A percentile compares a stretch with the other conserved stretches of the same genome.
Evolutionary conservation across 2,797 vertebrate genomes (phyloP).

Genomic region (Taeniopygia guttata): DNA sequence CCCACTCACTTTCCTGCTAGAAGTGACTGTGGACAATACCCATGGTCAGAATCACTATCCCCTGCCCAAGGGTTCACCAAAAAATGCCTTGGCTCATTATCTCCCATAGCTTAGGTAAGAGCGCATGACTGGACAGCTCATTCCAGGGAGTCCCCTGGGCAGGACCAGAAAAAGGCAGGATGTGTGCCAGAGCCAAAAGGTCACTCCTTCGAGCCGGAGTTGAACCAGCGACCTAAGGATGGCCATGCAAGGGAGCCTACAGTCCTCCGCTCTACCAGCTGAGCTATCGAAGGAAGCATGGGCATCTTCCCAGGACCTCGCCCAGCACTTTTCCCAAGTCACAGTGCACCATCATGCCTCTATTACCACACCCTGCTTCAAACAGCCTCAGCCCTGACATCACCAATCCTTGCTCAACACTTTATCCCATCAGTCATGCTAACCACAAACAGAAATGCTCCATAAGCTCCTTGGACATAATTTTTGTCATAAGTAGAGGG

Average conservation of each 20-base stretch:
- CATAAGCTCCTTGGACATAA: fast-evolving
- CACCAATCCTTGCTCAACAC: not conserved
- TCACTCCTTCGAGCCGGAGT: not conserved
- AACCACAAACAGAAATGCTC: not conserved
- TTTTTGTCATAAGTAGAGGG: not conserved
- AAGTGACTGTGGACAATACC: fast-evolving
- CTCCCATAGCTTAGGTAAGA: too few relatives aligned
- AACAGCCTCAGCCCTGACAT: not conserved
- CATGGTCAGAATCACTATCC: too few relatives aligned
- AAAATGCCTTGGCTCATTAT: too few relatives aligned
- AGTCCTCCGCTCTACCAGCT: conserved; percentile 95
- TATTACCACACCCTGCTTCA: not conserved
- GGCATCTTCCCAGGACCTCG: fast-evolving
- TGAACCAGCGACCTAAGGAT: not conserved
- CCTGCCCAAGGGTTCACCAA: too few relatives aligned
- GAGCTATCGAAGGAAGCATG: conserved; percentile 83
- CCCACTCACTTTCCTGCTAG: not conserved
- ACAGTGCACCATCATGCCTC: not conserved
- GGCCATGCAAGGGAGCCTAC: conserved; percentile 36
- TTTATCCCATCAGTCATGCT: not conserved
- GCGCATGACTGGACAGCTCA: too few relatives aligned
- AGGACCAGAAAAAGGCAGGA: too few relatives aligned
- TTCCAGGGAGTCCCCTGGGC: too few relatives aligned
- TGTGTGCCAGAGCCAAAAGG: not conserved
- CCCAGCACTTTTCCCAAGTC: not conserved